Conservation (phyloP, 1,140 invertebrate genomes). For the Anoplophora glabripennis region DNA sequence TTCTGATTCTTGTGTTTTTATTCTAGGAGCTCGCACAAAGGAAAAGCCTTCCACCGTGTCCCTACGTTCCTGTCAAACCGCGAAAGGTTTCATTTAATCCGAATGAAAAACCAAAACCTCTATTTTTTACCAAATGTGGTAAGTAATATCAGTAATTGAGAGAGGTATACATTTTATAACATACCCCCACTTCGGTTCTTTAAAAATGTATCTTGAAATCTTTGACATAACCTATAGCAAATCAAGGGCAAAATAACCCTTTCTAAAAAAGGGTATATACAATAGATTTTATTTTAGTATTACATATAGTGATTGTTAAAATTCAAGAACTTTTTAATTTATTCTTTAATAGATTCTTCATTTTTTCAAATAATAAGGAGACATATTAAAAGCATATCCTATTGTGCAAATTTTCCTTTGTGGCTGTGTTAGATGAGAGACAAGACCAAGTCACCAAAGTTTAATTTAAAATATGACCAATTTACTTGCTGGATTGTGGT, state of each 20-base stretch:
- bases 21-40: slow-evolving; percentile 28
- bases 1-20: background rate
- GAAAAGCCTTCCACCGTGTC: slow-evolving; percentile 18
- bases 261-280: background rate
- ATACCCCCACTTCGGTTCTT: background rate
- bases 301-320: background rate
- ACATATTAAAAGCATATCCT: background rate
- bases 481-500: background rate
- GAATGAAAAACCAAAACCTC: slow-evolving; percentile 18
- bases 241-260: background rate
- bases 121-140: slow-evolving; percentile 25
- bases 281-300: background rate
- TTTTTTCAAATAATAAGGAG: background rate
- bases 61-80: slow-evolving; percentile 20
- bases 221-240: background rate
- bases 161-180: background rate
- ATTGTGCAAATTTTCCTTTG: too few relatives aligned
- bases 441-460: too few relatives aligned
- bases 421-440: too few relatives aligned
- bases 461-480: too few relatives aligned
- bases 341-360: background rate
- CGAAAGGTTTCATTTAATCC: slow-evolving; percentile 7
- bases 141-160: slow-evolving; percentile 1
- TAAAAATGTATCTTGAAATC: background rate
- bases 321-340: too few relatives aligned